Percentiles rank a stretch among this genome's conserved stretches.
Conservation (phyloP, 37 sponge, comb jelly and placozoan species). For the Axinella damicornis region DNA sequence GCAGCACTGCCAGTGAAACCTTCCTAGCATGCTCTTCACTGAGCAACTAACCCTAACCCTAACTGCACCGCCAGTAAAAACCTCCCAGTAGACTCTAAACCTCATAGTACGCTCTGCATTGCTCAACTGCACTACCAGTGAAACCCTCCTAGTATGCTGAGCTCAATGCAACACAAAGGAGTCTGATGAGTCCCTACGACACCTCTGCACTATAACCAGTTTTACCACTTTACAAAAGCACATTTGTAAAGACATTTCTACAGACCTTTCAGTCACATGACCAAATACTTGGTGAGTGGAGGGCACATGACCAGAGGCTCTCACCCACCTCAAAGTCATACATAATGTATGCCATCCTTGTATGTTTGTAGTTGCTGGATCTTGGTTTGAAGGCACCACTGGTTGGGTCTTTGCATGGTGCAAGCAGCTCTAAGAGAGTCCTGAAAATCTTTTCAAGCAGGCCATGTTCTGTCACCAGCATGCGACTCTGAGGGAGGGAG, state of each 20-base stretch:
- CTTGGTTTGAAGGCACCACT: conserved; percentile 10
- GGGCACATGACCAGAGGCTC: not conserved
- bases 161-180: too few relatives aligned
- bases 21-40: too few relatives aligned
- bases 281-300: not conserved
- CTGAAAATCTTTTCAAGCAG: conserved; percentile 33
- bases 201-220: too few relatives aligned
- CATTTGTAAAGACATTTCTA: not conserved
- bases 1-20: too few relatives aligned
- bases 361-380: conserved; percentile 33
- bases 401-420: conserved; percentile 23
- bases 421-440: conserved; percentile 41
- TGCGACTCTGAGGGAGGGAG: conserved; percentile 46
- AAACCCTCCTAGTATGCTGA: too few relatives aligned
- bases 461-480: conserved; percentile 60
- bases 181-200: too few relatives aligned
- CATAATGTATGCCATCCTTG: conserved; percentile 40
- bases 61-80: too few relatives aligned
- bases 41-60: too few relatives aligned
- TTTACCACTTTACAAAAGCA: too few relatives aligned
- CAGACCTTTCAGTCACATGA: not conserved
- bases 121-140: too few relatives aligned
- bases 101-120: too few relatives aligned
- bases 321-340: conserved; percentile 67
- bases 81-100: too few relatives aligned